Evolutionary conservation across 2,797 vertebrate species (phyloP), one percentile per base, ranked within the genome.

Genomic region (Alectoris magna): DNA sequence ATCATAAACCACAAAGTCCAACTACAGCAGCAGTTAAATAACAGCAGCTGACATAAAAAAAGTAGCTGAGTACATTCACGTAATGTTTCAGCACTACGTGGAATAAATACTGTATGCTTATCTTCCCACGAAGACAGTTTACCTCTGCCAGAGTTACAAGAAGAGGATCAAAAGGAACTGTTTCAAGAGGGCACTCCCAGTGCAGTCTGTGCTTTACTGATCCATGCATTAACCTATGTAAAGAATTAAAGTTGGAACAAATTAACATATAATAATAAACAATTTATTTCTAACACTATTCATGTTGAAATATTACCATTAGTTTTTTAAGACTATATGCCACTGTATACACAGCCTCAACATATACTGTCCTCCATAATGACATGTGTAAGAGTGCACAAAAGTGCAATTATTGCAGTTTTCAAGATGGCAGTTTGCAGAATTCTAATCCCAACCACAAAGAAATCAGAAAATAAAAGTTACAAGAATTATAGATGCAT

Each of bases 141-240:
- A 98, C 98, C 97, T 98, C 98, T 74, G 98, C 98, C 92, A 98
- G 59, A 38, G 97, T 98, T 84, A 98, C 90, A 85, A 98, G 98
- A 79, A 98, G 97, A 88, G 98, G 98, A 94, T 98, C 98, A 95
- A 98, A 98, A 7, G 96, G 87, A 92, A 98, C 91, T 13, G 92
- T 97, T 96, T 97, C 97, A 88, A 97, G 98, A 84, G 90, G 96
- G 75, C 97, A 96, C 8, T 98, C 98, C 98, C 98, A 98, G 6
- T 98, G 97, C 48, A 98, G 70, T 88, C 89, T 97, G 96, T 98
- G 98, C 68, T 97, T 98, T 58, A 98, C 98, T 53, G 98, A 98
- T 23, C 98, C 98, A 91, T 98, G 98, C 49, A 98, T 91, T 95
- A 98, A 95, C 43, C 98, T 98, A 75, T 49, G 91, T 8, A 95